Base-by-base conservation (phyloP, 2,797 vertebrate genomes). In the Apogon hyalosoma region DNA sequence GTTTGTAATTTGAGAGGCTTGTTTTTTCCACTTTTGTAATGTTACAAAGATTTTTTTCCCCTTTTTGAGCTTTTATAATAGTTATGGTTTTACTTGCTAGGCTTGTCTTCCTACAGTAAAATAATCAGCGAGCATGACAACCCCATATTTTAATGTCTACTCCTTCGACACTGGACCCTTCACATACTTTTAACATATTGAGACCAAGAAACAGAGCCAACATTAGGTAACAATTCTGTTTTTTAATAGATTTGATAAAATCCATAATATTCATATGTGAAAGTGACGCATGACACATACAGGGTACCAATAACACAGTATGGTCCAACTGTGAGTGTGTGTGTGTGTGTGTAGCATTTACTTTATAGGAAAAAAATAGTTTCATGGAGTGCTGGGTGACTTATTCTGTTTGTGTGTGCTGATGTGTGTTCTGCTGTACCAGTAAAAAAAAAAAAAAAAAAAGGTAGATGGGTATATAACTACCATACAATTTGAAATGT, bases 241-340 rank as follows among this genome's bases (percentile, higher is more conserved):
- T 76, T 87, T 90, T 90, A 83, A 82, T 91, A 86, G 80, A 80
- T 87, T 73, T 72, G 73, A 91, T 81, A 84, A 85, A 87, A 79
- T 82, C 73, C 83, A 81, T 73, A 66, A 71, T 76, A 61, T 79
- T 75, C 80, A 84, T 83, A 82, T 60, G 73, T 88, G 80, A 84
- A 80, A 65, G 74, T 80, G 82, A 82, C 58, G 28, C 65, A 74
- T 80, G 67, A 86, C 73, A 84, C 77, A 55, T 70, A 86, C 81
- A 84, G 63, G 73, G 83, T 70, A 87, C 84, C 86, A 39, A 59
- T 75, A 75, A 88, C 82, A 86, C 76, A 79, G 83, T 63, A 72
- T 85, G 85, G 83, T 88, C 82, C 73, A 52, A 53, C 18, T 54
- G 63, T 46, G 63, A 48, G 61, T 49, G 51, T 48, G 47, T 48